Evolutionary conservation across 2,113 vertebrate species (phyloP).

Genomic region (Labrus mixtus): DNA sequence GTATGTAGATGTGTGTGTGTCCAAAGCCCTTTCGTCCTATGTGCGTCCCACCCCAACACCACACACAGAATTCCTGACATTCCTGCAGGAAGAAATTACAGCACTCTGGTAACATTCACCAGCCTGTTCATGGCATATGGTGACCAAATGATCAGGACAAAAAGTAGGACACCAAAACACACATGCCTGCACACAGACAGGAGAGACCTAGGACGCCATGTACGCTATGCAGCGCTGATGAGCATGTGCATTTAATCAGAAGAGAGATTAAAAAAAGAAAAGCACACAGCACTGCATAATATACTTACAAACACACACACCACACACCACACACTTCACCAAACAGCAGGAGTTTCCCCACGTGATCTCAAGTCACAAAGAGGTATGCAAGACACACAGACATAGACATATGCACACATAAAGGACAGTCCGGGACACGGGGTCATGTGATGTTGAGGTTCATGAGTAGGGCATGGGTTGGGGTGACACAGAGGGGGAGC

Average conservation of each 20-base stretch:
- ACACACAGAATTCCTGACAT: conserved; percentile 76
- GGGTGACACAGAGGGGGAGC: not conserved
- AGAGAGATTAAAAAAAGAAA: conserved; percentile 28
- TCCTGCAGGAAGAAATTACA: conserved; percentile 68
- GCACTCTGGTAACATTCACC: conserved; percentile 67
- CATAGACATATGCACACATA: conserved; percentile 14
- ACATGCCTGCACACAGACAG: not conserved
- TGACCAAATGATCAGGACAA: conserved; percentile 63
- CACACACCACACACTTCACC: conserved; percentile 20
- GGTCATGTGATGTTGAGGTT: conserved; percentile 63
- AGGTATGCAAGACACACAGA: conserved; percentile 41
- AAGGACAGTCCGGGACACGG: conserved; percentile 50
- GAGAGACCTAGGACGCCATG: conserved; percentile 53
- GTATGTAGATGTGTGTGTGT: conserved; percentile 40
- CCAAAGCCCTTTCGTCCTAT: conserved; percentile 61
- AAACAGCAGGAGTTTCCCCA: conserved; percentile 40
- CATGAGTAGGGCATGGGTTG: conserved; percentile 48
- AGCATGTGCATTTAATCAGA: conserved; percentile 65
- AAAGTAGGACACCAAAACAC: conserved; percentile 64
- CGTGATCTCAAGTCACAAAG: conserved; percentile 45
- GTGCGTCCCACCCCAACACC: conserved; percentile 68
- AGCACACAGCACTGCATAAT: conserved; percentile 32
- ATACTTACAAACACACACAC: not conserved
- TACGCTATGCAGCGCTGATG: conserved; percentile 42
- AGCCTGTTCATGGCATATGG: conserved; percentile 61